Percentiles rank a stretch among this genome's conserved stretches.
These are phyloP conservation scores for Pseudoips prasinana DNA, from an alignment of 2,888 invertebrate species.

Conservation along the genomic window DNA sequence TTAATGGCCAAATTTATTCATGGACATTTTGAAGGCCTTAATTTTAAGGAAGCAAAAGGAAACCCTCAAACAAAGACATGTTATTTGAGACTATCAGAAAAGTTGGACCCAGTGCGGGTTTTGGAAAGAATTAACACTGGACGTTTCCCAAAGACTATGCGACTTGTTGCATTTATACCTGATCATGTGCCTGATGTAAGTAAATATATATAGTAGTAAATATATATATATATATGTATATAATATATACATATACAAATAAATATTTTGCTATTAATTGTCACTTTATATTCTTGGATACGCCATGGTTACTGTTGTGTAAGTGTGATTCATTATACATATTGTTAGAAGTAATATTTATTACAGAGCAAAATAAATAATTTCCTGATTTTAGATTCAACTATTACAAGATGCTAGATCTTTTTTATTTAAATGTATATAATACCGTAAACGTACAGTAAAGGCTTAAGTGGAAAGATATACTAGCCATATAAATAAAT, in stretches of 20 bases:
- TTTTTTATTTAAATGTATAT: too few species aligned
- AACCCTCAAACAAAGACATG: conserved; percentile 25
- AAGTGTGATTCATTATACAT: not conserved
- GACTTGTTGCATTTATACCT: conserved; percentile 41
- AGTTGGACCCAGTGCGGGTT: conserved; percentile 39
- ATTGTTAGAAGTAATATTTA: not conserved
- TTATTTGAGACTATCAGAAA: conserved; percentile 47
- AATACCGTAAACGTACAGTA: too few species aligned
- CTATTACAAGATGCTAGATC: too few species aligned
- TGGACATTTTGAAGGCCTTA: conserved; percentile 46
- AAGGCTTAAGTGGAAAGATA: too few species aligned
- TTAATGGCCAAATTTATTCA: conserved; percentile 31
- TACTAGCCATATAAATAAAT: too few species aligned
- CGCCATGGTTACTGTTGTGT: not conserved
- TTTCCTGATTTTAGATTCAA: too few species aligned
- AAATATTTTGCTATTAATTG: too few species aligned
- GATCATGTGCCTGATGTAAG: conserved; percentile 51
- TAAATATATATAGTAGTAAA: conserved; percentile 12
- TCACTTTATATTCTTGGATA: too few species aligned
- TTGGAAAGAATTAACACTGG: conserved; percentile 36
- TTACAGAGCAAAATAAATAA: too few species aligned
- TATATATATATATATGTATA: too few species aligned
- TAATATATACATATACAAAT: too few species aligned
- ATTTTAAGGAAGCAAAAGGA: conserved; percentile 21
- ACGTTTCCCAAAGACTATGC: conserved; percentile 6